Conservation (phyloP, 2,113 vertebrate species). For the Panthera uncia region DNA sequence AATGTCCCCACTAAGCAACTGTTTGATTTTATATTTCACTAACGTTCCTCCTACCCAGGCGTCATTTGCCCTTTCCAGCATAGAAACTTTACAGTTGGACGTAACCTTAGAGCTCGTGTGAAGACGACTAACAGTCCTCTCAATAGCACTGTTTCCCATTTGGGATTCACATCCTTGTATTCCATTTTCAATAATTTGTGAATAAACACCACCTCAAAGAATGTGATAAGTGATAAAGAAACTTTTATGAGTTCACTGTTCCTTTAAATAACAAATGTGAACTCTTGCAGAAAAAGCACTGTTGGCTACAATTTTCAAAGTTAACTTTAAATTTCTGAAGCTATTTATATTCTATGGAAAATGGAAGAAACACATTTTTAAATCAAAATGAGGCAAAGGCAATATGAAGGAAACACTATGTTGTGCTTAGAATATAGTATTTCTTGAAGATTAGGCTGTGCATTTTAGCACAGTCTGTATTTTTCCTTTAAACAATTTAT, state of each 20-base stretch:
- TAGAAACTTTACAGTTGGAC: background rate
- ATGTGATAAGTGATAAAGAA: background rate
- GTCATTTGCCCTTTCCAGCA: background rate
- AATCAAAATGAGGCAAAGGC: constrained; percentile 43
- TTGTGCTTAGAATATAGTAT: background rate
- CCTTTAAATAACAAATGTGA: background rate
- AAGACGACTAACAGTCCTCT: background rate
- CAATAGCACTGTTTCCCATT: background rate
- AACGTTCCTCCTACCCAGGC: rapidly evolving
- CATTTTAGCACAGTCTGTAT: background rate
- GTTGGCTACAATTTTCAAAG: constrained; percentile 44
- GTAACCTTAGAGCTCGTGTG: rapidly evolving
- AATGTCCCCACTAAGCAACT: background rate
- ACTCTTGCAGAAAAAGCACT: constrained; percentile 2
- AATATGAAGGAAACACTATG: background rate
- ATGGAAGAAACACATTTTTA: constrained; percentile 46
- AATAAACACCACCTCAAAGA: background rate
- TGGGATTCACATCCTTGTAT: background rate
- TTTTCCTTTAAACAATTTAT: constrained; percentile 57
- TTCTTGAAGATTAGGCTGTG: constrained; percentile 11
- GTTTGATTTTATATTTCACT: background rate
- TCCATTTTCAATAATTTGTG: background rate
- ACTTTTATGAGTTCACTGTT: background rate
- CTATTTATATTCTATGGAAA: constrained; percentile 45
- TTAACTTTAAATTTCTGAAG: constrained; percentile 38